These are phyloP conservation scores for Rhinoraja longicauda DNA, from an alignment of 2,797 vertebrate species.

Conservation along the genomic window DNA sequence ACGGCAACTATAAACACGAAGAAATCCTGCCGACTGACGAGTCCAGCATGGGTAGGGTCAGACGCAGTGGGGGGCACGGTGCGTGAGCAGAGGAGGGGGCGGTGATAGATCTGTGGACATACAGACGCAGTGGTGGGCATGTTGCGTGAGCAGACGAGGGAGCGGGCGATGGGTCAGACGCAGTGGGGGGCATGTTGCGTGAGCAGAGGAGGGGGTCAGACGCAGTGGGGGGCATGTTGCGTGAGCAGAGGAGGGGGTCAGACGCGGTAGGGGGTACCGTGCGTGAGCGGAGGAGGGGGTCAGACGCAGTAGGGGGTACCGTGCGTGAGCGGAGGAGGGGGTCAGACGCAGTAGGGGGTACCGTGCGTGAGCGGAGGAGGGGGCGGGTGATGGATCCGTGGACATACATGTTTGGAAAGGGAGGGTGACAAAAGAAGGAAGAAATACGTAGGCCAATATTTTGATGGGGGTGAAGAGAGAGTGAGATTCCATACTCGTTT, in stretches of 20 bases:
- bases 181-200: background rate
- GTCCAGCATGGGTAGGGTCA: constrained; percentile 77
- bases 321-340: constrained; percentile 42
- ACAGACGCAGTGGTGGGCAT: background rate
- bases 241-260: constrained; percentile 42
- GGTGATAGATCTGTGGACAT: background rate
- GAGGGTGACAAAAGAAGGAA: background rate
- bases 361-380: background rate
- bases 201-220: constrained; percentile 42
- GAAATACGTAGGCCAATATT: too few relatives aligned
- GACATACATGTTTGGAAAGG: constrained; percentile 9
- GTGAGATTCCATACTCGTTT: background rate
- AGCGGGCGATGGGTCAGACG: constrained; percentile 47
- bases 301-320: background rate
- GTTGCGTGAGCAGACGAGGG: background rate
- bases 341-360: background rate
- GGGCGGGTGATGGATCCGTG: background rate
- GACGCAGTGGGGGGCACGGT: background rate
- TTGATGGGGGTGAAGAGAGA: background rate
- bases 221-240: background rate
- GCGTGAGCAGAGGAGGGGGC: background rate
- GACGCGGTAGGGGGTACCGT: background rate
- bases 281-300: constrained; percentile 42
- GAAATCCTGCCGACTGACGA: constrained; percentile 88
- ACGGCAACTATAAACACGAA: constrained; percentile 91